phyloP scores from a whole-genome alignment of 2,113 vertebrate species.

The Bothrops jararaca region DNA sequence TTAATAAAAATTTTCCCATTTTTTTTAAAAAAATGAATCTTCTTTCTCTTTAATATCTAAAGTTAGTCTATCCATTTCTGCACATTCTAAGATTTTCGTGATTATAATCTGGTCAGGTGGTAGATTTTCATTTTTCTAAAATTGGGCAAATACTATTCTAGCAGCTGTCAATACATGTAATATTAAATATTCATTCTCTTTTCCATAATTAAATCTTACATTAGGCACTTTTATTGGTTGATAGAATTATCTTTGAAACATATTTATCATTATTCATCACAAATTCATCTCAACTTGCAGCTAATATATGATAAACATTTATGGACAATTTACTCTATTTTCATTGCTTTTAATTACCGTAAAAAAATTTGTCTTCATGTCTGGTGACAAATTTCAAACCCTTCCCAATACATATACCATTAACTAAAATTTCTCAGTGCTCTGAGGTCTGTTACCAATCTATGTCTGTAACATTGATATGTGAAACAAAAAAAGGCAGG shows the following conservation, averaged over 20 bases:
- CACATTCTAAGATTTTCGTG: too few species aligned
- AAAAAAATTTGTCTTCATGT: neutral
- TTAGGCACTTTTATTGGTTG: neutral
- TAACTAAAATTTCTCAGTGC: neutral
- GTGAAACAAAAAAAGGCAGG: neutral
- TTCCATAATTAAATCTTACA: too few species aligned
- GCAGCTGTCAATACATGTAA: too few species aligned
- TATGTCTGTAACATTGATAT: neutral
- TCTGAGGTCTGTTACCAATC: neutral
- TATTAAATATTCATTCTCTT: too few species aligned
- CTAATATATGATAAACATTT: neutral
- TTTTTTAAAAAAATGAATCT: too few species aligned
- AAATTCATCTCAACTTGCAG: neutral
- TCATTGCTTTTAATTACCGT: neutral
- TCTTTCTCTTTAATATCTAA: too few species aligned
- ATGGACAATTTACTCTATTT: neutral
- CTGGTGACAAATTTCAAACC: too few species aligned
- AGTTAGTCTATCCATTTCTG: too few species aligned
- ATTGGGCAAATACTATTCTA: too few species aligned
- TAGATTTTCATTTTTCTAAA: too few species aligned
- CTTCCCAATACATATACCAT: neutral
- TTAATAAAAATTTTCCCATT: too few species aligned
- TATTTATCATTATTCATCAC: neutral
- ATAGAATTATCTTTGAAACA: neutral
- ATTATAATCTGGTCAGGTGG: too few species aligned